These are phyloP conservation scores for Plemyria rubiginata DNA, from an alignment of 2,888 invertebrate species.

Conservation along the genomic window DNA sequence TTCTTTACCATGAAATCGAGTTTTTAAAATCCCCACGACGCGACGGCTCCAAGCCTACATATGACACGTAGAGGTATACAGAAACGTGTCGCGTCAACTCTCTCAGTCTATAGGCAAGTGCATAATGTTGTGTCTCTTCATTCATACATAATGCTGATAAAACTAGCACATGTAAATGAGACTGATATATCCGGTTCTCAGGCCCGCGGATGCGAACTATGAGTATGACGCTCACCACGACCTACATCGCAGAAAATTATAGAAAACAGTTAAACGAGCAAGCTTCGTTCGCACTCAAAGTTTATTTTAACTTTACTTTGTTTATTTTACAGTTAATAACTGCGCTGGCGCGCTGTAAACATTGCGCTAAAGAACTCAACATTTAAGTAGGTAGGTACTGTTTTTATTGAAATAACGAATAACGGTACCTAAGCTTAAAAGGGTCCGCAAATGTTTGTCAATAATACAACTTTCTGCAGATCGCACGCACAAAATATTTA, in stretches of 20 bases:
- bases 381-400: not conserved
- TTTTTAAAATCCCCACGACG: not conserved
- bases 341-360: conserved; percentile 2
- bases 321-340: conserved; percentile 8
- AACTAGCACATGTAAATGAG: conserved; percentile 48
- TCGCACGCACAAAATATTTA: too few species aligned
- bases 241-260: conserved; percentile 56
- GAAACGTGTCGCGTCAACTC: conserved; percentile 24
- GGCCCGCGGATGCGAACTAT: conserved; percentile 25
- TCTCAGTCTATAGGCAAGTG: conserved; percentile 28
- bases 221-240: conserved; percentile 41
- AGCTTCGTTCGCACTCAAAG: conserved; percentile 18
- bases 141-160: conserved; percentile 40
- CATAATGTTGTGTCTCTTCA: conserved; percentile 36
- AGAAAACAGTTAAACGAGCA: conserved; percentile 44
- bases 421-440: too few species aligned
- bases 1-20: too few species aligned
- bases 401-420: conserved; percentile 7
- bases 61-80: conserved; percentile 1
- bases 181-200: conserved; percentile 55
- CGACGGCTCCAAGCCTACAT: not conserved
- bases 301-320: conserved; percentile 41
- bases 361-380: conserved; percentile 8
- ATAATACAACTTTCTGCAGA: too few species aligned
- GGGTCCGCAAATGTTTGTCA: too few species aligned